A percentile compares a stretch with the other conserved stretches of the same genome.
phyloP scores from a whole-genome alignment of 2,797 vertebrate genomes.

The Diglossa cyanea region DNA sequence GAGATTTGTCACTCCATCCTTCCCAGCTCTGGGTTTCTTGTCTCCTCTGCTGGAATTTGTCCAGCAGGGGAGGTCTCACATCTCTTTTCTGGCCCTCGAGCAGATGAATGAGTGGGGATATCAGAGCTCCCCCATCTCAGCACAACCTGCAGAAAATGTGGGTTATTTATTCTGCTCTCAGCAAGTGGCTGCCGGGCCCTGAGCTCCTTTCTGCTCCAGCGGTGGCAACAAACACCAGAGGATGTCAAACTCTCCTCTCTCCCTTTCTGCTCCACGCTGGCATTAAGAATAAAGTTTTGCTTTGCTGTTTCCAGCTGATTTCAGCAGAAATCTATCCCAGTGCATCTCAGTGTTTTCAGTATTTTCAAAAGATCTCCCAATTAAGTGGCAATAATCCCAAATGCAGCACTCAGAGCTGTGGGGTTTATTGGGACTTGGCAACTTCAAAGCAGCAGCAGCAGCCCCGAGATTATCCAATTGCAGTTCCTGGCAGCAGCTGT shows the following conservation, averaged over 20 bases:
- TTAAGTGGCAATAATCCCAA: not conserved
- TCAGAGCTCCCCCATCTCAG: not conserved
- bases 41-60: not conserved
- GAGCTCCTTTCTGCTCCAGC: slow-evolving; percentile 59
- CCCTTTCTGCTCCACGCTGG: not conserved
- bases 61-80: not conserved
- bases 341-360: not conserved
- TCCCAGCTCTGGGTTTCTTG: not conserved
- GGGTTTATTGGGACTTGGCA: slow-evolving; percentile 27
- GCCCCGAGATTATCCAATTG: slow-evolving; percentile 7
- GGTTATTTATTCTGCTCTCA: slow-evolving; percentile 24
- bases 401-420: not conserved
- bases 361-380: not conserved
- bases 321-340: not conserved
- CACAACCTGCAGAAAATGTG: not conserved
- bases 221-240: slow-evolving; percentile 53
- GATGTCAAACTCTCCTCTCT: slow-evolving; percentile 55
- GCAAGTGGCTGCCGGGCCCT: slow-evolving; percentile 54
- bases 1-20: not conserved
- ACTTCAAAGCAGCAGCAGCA: slow-evolving; percentile 19
- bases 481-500: slow-evolving; percentile 35
- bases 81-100: not conserved
- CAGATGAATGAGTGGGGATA: not conserved
- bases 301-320: not conserved
- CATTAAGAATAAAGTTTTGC: not conserved